Evolutionary conservation across 2,113 vertebrate genomes (phyloP).

Genomic region (Bothrops jararaca): DNA sequence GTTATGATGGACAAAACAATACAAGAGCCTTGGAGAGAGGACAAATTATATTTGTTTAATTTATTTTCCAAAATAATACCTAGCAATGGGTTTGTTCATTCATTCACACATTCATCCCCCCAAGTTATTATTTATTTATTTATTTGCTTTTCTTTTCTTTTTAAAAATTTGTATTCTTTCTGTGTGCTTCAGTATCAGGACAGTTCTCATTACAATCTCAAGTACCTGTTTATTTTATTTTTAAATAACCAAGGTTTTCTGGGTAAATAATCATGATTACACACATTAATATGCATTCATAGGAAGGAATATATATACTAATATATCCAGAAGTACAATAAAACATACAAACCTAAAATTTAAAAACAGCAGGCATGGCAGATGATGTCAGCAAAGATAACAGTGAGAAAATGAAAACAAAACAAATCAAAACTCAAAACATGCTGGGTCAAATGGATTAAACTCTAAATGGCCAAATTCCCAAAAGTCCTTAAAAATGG

Average conservation of each 20-base stretch:
- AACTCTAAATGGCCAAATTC: background rate
- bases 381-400: no score
- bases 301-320: background rate
- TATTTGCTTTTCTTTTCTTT: background rate
- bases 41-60: background rate
- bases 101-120: background rate
- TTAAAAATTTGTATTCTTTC: background rate
- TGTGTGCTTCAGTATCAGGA: background rate
- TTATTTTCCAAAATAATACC: background rate
- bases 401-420: background rate
- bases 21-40: background rate
- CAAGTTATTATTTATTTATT: background rate
- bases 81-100: background rate
- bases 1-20: background rate
- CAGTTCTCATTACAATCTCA: background rate
- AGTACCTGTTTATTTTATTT: background rate
- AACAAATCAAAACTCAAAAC: background rate
- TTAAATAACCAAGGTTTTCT: background rate
- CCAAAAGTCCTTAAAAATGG: background rate
- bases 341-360: background rate
- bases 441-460: background rate
- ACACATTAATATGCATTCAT: background rate
- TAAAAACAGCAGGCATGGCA: background rate
- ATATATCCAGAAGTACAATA: background rate
- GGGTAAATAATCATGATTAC: background rate